Conservation (phyloP, 1,140 invertebrate species). For the Rhagoletis zephyria region DNA sequence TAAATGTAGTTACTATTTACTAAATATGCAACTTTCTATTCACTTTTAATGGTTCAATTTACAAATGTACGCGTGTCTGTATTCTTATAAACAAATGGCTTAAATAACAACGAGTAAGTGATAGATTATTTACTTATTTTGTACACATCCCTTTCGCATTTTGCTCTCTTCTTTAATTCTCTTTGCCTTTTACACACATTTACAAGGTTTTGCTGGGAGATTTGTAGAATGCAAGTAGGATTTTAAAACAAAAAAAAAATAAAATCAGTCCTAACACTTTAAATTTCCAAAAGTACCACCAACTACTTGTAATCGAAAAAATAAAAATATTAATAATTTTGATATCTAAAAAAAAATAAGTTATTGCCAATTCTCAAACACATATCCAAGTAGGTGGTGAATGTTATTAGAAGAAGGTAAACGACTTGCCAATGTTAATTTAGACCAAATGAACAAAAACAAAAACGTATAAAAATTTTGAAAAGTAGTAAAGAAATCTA, state of each 20-base stretch:
- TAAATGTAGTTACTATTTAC: background rate
- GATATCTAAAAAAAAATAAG: background rate
- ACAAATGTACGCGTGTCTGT: slow-evolving; percentile 13
- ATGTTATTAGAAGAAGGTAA: slow-evolving; percentile 13
- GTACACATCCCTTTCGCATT: background rate
- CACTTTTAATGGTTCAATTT: background rate
- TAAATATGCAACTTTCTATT: background rate
- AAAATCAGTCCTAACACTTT: background rate
- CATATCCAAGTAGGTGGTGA: slow-evolving; percentile 17
- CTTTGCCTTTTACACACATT: background rate
- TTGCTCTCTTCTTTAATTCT: slow-evolving; percentile 12
- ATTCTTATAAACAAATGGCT: slow-evolving; percentile 52
- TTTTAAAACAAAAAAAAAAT: background rate
- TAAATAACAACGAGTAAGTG: slow-evolving; percentile 47
- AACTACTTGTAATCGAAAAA: slow-evolving; percentile 26
- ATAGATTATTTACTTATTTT: slow-evolving; percentile 8
- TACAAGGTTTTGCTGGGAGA: background rate
- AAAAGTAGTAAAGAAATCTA: background rate
- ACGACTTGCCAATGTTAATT: slow-evolving; percentile 12
- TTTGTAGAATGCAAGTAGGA: slow-evolving; percentile 40
- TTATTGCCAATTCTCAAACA: slow-evolving; percentile 45
- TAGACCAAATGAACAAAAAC: slow-evolving; percentile 24
- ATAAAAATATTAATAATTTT: slow-evolving; percentile 10
- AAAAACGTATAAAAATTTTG: slow-evolving; percentile 33
- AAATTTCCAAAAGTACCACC: background rate